phyloP scores from a whole-genome alignment of 2,888 invertebrate species.

The Drosophila meridiana region DNA sequence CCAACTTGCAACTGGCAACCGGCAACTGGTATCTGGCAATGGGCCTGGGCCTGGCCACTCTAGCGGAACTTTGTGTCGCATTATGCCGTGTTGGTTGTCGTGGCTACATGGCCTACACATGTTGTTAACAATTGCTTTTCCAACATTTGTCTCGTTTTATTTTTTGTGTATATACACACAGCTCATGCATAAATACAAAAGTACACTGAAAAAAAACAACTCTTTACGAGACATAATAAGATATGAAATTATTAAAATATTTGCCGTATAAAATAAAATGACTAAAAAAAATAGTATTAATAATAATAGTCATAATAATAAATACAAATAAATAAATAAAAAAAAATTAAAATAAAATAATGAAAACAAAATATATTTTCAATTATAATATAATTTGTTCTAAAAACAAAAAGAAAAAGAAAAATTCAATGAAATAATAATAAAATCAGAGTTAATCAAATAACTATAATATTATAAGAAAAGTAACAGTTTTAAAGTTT shows the following conservation, averaged over 20 bases:
- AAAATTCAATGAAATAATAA: too few species aligned
- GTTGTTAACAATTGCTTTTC: constrained; percentile 65
- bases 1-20: constrained; percentile 30
- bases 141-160: constrained; percentile 20
- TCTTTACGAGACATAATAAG: not conserved
- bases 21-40: constrained; percentile 25
- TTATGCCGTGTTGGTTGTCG: constrained; percentile 71
- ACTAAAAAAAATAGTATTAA: not conserved
- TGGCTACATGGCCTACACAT: constrained; percentile 70
- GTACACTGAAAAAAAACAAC: constrained; percentile 1
- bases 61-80: constrained; percentile 78
- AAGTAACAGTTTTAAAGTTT: too few species aligned
- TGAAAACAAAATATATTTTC: too few species aligned
- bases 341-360: not conserved
- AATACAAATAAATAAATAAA: too few species aligned
- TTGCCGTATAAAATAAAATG: not conserved
- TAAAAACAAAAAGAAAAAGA: too few species aligned
- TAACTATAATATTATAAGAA: too few species aligned
- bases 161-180: constrained; percentile 9
- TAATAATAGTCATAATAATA: too few species aligned
- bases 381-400: too few species aligned
- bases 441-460: too few species aligned
- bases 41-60: constrained; percentile 61
- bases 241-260: not conserved
- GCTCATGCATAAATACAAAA: constrained; percentile 61